Base-by-base conservation (phyloP, 2,797 vertebrate species). In the Coregonus suidteri region DNA sequence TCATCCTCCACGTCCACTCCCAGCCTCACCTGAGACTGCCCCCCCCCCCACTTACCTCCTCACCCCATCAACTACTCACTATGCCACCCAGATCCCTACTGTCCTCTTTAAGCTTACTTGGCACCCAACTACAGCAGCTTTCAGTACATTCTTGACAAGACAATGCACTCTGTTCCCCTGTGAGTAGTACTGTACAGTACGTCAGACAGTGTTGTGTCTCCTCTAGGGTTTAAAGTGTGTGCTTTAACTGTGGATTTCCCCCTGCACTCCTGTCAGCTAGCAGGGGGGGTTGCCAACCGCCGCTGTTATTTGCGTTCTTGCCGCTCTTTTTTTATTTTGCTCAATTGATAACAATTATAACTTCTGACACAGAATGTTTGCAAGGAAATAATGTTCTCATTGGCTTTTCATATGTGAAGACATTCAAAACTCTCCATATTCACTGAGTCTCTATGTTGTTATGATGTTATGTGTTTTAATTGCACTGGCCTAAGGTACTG, bases 121-220 rank as follows among this genome's bases (percentile, higher is more conserved):
- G 66, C 59, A 30, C 18, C n/a, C 34, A 11, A 67, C 75, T 16
- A 25, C 7, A 11, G 11, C 31, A 31, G 34, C 71, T 65, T 72
- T 56, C 1, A 52, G 35, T 41, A 70, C 37, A 53, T 64, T 4
- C 3, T 14, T 6, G 9, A 51, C 52, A 18, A 53, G 20, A 37
- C 64, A 20, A 47, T 52, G 15, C 30, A 9, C 15, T 47, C 41
- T 52, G 35, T 51, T 56, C 18, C 72, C 34, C 31, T 56, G 9
- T 67, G 30, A 13, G 59, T 41, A 13, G 47, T 71, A 47, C 15
- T 3, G 59, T 16, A 75, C 64, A 62, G 31, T 35, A 30, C 13
- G 54, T 72, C 37, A 67, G 34, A 30, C 53, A 30, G 74, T 74
- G 75, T 77, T 79, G 59, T 71, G 78, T 77, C 74, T 81, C 79